phyloP scores from a whole-genome alignment of 2,797 vertebrate species.

The Peromyscus melanophrys region DNA sequence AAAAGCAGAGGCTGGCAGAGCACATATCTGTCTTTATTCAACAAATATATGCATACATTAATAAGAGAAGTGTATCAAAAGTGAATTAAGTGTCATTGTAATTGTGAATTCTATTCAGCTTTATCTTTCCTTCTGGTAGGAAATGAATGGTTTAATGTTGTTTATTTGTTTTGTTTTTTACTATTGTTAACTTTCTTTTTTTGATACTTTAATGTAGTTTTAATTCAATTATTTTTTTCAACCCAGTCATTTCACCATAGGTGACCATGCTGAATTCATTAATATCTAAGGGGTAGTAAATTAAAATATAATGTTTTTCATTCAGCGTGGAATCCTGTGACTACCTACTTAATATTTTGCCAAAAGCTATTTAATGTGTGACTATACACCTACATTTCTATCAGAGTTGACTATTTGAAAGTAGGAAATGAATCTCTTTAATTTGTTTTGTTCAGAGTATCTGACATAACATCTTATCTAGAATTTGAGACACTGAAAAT shows the following conservation, averaged over 20 bases:
- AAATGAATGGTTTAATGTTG: not conserved
- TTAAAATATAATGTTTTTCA: conserved; percentile 45
- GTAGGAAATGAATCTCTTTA: not conserved
- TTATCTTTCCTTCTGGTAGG: conserved; percentile 11
- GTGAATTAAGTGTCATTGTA: conserved; percentile 63
- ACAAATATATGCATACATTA: conserved; percentile 79
- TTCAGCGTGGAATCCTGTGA: not conserved
- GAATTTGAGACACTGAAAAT: not conserved
- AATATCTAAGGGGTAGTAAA: conserved; percentile 55
- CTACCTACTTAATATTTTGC: not conserved
- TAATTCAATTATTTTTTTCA: conserved; percentile 42
- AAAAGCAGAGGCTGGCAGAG: not conserved
- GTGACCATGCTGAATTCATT: conserved; percentile 41
- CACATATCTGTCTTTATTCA: conserved; percentile 49
- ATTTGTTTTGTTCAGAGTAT: conserved; percentile 29
- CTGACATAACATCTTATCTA: not conserved
- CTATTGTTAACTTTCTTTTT: not conserved
- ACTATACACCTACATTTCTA: not conserved
- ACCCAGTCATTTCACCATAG: conserved; percentile 18
- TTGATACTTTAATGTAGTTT: conserved; percentile 43
- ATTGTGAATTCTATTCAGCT: conserved; percentile 17
- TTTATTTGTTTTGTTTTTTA: not conserved
- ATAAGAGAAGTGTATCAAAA: not conserved
- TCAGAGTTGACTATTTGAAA: not conserved
- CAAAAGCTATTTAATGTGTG: not conserved